Base-by-base conservation (phyloP, 2,888 invertebrate genomes). In the Limenitis camilla region DNA sequence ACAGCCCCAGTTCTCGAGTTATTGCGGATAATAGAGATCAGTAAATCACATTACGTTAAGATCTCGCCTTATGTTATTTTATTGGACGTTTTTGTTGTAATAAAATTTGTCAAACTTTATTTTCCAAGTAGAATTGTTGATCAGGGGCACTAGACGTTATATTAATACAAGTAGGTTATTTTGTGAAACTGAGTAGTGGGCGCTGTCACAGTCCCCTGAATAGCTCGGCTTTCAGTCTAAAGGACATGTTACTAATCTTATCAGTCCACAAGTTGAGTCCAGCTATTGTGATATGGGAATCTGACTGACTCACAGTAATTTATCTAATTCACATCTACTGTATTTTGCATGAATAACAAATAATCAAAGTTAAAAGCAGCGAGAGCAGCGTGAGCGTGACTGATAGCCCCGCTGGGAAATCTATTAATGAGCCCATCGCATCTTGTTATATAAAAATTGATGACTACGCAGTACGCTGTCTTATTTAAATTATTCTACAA, bases 1-100 rank as follows among this genome's bases (percentile, higher is more conserved):
- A 36, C 4, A 36, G 45, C 36, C 45, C 45, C 35, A 45, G 36
- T 45, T 45, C 11, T 29, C 11, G 35, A 45, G 28, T 36, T 45
- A 45, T 45, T 45, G 36, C 45, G 35, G 29, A 36, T 45, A 45
- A 45, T 36, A 35, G 35, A 35, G 35, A 36, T 33, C 29, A 8
- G 28, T 45, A 36, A 45, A 45, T 45, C 36, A 36, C 45, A 36
- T 45, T 36, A 19, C 29, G 29, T 44, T 44, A 35, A 10, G 28
- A 36, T 45, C 33, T 9, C 36, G 28, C 36, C 10, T 35, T 44
- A 29, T 28, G 33, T 36, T 29, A 33, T 44, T 44, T 35, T 35
- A 29, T 36, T 10, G 35, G 43, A 44, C 35, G 35, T 36, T 44
- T 44, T 36, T 35, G 35, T 29, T 9, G 8, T 10, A 9, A 9